phyloP scores from a whole-genome alignment of 2,888 invertebrate genomes.

The Brachyptera risi region DNA sequence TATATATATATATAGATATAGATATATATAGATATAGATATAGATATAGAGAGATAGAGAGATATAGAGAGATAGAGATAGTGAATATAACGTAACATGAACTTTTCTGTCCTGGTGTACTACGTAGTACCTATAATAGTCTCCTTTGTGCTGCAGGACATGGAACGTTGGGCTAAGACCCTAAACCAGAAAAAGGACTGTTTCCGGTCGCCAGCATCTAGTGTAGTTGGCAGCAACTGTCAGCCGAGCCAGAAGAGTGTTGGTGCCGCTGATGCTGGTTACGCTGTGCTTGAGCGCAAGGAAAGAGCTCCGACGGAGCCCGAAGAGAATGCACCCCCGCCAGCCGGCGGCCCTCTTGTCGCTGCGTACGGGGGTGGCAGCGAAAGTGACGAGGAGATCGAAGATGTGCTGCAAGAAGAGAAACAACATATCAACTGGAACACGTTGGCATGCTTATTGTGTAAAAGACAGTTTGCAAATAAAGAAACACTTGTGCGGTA shows the following conservation, averaged over 20 bases:
- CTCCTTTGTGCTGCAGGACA: slow-evolving; percentile 50
- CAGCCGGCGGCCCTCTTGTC: slow-evolving; percentile 49
- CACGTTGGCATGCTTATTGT: slow-evolving; percentile 88
- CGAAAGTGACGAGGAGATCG: slow-evolving; percentile 63
- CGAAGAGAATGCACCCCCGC: slow-evolving; percentile 32
- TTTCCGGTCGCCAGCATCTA: slow-evolving; percentile 38
- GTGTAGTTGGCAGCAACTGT: slow-evolving; percentile 49
- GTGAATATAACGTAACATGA: too few relatives aligned
- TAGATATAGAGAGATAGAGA: too few relatives aligned
- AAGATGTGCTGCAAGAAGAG: slow-evolving; percentile 54
- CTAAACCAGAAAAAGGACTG: slow-evolving; percentile 92
- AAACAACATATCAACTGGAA: slow-evolving; percentile 68
- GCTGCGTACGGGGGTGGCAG: slow-evolving; percentile 77
- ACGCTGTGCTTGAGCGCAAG: slow-evolving; percentile 83
- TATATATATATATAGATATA: too few relatives aligned
- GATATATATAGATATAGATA: too few relatives aligned
- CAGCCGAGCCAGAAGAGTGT: slow-evolving; percentile 46
- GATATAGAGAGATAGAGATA: too few relatives aligned
- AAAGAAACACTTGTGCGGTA: slow-evolving; percentile 72
- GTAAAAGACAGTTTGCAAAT: slow-evolving; percentile 91
- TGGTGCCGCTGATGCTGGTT: slow-evolving; percentile 89
- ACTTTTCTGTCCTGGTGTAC: too few relatives aligned
- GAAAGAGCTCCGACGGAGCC: slow-evolving; percentile 38
- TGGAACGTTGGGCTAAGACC: slow-evolving; percentile 95
- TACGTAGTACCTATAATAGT: too few relatives aligned